Percentiles rank a stretch among this genome's conserved stretches.
phyloP scores from a whole-genome alignment of 1,140 invertebrate species.

The Metaphire vulgaris region DNA sequence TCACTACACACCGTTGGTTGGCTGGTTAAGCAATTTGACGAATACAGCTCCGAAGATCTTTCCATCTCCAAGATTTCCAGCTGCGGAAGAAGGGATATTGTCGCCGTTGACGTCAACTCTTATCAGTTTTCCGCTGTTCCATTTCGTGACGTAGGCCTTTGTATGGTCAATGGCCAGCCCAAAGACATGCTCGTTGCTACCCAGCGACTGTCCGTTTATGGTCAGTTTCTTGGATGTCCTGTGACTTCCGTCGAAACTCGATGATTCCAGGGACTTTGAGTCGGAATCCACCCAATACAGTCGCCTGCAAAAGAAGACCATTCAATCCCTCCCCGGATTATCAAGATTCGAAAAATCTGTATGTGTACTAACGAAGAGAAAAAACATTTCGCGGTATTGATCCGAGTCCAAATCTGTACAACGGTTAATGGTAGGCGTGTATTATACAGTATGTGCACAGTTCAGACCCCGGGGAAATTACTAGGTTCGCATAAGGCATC shows the following conservation, averaged over 20 bases:
- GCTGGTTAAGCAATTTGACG: neutral
- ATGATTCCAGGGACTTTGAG: neutral
- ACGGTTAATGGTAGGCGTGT: too few species aligned
- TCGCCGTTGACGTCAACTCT: neutral
- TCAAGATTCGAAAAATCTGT: too few species aligned
- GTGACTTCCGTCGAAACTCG: neutral
- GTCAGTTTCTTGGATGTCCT: neutral
- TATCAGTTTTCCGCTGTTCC: neutral
- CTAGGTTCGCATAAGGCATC: too few species aligned
- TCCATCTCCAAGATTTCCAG: neutral
- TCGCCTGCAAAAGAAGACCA: too few species aligned
- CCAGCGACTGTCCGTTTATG: neutral
- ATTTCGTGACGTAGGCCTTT: neutral
- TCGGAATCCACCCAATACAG: conserved; percentile 19
- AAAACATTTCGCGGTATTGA: neutral
- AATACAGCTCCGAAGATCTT: conserved; percentile 2
- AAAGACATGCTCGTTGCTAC: conserved; percentile 6
- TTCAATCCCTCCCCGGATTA: too few species aligned
- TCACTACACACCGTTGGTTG: neutral
- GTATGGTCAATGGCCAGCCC: conserved; percentile 5
- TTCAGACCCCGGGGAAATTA: too few species aligned
- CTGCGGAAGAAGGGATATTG: neutral
- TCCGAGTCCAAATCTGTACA: neutral
- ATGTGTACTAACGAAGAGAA: too few species aligned
- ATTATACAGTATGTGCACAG: too few species aligned